These are phyloP conservation scores for Xanthorhoe designata DNA, from an alignment of 2,888 invertebrate species.

Conservation along the genomic window DNA sequence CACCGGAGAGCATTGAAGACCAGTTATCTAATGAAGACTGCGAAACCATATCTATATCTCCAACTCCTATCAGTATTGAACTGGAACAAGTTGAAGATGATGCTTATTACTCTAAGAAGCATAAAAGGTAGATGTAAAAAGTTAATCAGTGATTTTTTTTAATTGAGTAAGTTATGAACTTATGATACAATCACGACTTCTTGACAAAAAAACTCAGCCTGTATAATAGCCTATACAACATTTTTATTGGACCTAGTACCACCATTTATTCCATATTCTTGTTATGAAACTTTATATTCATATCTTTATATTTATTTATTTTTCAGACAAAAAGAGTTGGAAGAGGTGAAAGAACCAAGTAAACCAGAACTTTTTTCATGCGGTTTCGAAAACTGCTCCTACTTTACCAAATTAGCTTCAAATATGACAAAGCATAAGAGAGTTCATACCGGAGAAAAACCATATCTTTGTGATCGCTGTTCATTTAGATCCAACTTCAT, in stretches of 20 bases:
- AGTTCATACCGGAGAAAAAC: slow-evolving; percentile 75
- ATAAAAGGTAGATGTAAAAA: slow-evolving; percentile 12
- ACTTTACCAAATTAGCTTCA: slow-evolving; percentile 79
- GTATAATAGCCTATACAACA: too few relatives aligned
- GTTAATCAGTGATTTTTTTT: too few relatives aligned
- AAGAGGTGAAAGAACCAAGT: slow-evolving; percentile 68
- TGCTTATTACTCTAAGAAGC: slow-evolving; percentile 2
- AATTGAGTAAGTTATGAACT: too few relatives aligned
- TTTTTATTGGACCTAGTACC: too few relatives aligned
- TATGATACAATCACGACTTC: too few relatives aligned
- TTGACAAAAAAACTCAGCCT: too few relatives aligned
- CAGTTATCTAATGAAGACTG: background rate
- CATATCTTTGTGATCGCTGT: slow-evolving; percentile 78
- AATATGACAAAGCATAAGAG: slow-evolving; percentile 79
- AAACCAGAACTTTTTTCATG: slow-evolving; percentile 78
- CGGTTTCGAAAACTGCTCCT: slow-evolving; percentile 80
- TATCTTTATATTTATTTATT: too few relatives aligned
- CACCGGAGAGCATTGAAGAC: background rate
- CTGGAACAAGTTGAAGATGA: slow-evolving; percentile 6
- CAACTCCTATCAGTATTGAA: slow-evolving; percentile 12
- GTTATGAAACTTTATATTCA: too few relatives aligned
- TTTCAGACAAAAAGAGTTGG: slow-evolving; percentile 42
- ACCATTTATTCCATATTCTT: too few relatives aligned
- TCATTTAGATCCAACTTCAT: slow-evolving; percentile 78
- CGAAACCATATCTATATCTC: slow-evolving; percentile 5